Base-by-base conservation (phyloP, 1,140 invertebrate genomes). In the Chlorops oryzae region DNA sequence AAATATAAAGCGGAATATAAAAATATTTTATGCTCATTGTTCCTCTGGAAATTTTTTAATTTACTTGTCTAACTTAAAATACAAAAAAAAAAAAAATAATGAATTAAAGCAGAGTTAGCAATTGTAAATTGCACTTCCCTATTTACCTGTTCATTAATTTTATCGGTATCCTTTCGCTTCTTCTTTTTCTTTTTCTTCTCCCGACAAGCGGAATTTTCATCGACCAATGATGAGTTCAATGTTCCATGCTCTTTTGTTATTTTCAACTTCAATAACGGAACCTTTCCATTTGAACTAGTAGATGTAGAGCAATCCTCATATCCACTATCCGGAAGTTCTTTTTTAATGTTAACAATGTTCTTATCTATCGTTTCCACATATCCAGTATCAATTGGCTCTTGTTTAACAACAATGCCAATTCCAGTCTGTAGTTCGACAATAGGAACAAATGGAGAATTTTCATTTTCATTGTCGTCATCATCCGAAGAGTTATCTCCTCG, bases 181-280 rank as follows among this genome's bases (percentile, higher is more conserved):
- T 65, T 70, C 35, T 70, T 70, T 49, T 65, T 70, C 50, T 67
- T 70, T 18, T 40, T 52, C 10, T 59, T 55, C n/a, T 56, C 61
- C 7, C 27, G 50, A 2, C 50, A 25, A n/a, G 21, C 32, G 32
- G 28, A 15, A 48, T 62, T 47, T 18, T 61, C 42, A 13, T 63
- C 67, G 41, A 70, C 55, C 5, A 70, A 45, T 3, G 67, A 67
- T 2, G 67, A 70, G 48, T 70, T 70, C 0, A 70, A 53, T 45
- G 61, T 64, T 0, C 67, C 67, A 47, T 70, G 64, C 22, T 70
- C 65, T 13, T 70, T 70, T 17, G 59, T 67, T 12, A 70, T 70
- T 50, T 70, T 70, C 0, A 70, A 47, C 24, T 70, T 70, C 1
- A 70, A 57, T 23, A 62, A 64, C 40, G 50, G 44, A n/a, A 44